Percentiles rank a stretch among this genome's conserved stretches.
These are phyloP conservation scores for Agrotis puta DNA, from an alignment of 2,888 invertebrate species.

Conservation along the genomic window DNA sequence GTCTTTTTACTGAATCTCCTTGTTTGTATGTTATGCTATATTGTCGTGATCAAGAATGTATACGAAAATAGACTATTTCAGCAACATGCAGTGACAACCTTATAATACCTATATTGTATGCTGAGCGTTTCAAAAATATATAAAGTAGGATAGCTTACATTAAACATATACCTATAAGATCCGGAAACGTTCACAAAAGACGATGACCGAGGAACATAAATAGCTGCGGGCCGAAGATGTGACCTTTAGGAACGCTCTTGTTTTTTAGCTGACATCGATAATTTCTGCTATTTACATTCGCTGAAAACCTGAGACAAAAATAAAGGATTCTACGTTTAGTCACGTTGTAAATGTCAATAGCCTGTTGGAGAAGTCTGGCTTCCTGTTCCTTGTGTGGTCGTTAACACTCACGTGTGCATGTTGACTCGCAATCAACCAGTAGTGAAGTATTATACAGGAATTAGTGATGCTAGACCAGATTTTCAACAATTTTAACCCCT, in stretches of 20 bases:
- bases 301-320: conserved; percentile 11
- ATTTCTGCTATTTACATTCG: neutral
- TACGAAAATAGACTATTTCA: conserved; percentile 21
- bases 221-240: conserved; percentile 8
- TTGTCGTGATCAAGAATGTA: conserved; percentile 1
- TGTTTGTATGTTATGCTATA: neutral
- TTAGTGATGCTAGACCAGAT: too few species aligned
- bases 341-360: conserved; percentile 15
- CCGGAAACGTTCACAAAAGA: conserved; percentile 30
- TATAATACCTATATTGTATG: neutral
- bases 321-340: conserved; percentile 8
- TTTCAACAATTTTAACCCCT: too few species aligned
- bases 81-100: conserved; percentile 14
- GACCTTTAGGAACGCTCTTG: conserved; percentile 27
- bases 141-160: neutral
- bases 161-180: conserved; percentile 1
- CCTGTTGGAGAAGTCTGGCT: conserved; percentile 7
- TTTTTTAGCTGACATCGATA: conserved; percentile 16
- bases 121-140: neutral
- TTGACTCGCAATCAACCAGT: neutral
- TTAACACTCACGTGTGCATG: neutral
- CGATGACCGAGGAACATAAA: conserved; percentile 28
- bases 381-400: conserved; percentile 24
- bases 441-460: too few species aligned
- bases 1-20: neutral